Evolutionary conservation across 2,113 vertebrate genomes (phyloP), one percentile per base, ranked within the genome.

Genomic region (Capreolus pygargus): DNA sequence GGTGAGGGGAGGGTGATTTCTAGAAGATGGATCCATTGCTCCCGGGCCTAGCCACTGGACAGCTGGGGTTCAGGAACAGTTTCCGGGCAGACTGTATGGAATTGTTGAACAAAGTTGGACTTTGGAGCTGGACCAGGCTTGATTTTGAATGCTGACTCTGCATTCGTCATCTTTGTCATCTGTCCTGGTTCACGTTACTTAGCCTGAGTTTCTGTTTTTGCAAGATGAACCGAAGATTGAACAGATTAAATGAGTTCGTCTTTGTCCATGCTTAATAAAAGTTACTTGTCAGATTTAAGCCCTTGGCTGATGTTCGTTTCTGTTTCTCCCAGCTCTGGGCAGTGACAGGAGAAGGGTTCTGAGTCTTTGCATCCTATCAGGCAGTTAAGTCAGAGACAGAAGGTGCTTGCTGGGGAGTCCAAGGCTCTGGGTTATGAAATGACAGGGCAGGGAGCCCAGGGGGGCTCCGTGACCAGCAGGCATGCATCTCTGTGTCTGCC

Each of bases 131-230:
- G 36, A 64, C 33, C 27, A 64, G 70, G 70, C 79, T 39, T 57
- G 57, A 52, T 76, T 74, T 58, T 52, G 50, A 88, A 78, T n/a
- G 10, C 70, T 52, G 21, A 86, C 45, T 8, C 6, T 47, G 13
- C 33, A 39, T 15, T 10, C 60, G 15, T 21, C 61, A 7, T 39
- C 17, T 91, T 88, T 85, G 21, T 60, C 25, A 47, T 84, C 52
- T 57, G 83, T 33, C 39, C 27, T 64, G 45, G 12, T 57, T n/a
- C 82, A 17, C 1, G 27, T 74, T 15, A 83, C 25, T 84, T 33
- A 60, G n/a, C 17, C 43, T 78, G 54, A 86, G 17, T 39, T 50
- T 94, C 36, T 84, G 47, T 84, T 86, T 94, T 74, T 89, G 19
- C 83, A 60, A 50, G 86, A 76, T 39, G 14, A 93, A n/a, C 83